Evolutionary conservation across 2,797 vertebrate species (phyloP).

Genomic region (Crocodylus rhombifer): DNA sequence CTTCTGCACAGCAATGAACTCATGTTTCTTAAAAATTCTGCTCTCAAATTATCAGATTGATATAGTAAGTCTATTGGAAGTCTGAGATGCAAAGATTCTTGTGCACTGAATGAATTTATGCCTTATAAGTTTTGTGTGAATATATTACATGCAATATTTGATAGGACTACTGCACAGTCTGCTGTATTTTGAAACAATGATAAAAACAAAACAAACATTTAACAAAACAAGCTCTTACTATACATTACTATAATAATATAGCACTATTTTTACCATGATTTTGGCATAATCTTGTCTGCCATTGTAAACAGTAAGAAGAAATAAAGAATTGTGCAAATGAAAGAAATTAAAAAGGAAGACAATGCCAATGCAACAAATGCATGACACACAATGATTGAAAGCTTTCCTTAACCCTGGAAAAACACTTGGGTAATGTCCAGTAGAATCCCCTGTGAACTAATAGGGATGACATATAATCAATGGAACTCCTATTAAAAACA

Average conservation of each 20-base stretch:
- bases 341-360: constrained; percentile 9
- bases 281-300: background rate
- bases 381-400: constrained; percentile 28
- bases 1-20: constrained; percentile 42
- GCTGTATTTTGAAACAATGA: constrained; percentile 43
- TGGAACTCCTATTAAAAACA: constrained; percentile 61
- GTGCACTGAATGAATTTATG: constrained; percentile 31
- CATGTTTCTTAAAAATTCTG: constrained; percentile 30
- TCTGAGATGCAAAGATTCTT: constrained; percentile 22
- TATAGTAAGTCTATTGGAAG: constrained; percentile 39
- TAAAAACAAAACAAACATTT: constrained; percentile 39
- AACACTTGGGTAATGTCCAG: constrained; percentile 52
- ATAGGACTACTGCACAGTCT: constrained; percentile 28
- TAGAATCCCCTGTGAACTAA: constrained; percentile 66
- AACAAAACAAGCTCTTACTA: constrained; percentile 18
- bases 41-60: constrained; percentile 55
- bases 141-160: constrained; percentile 38
- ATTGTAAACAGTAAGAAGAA: constrained; percentile 14
- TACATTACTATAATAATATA: background rate
- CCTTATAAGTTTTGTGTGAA: constrained; percentile 50
- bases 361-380: constrained; percentile 1
- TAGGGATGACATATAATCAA: constrained; percentile 71
- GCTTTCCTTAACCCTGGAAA: constrained; percentile 63
- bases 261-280: background rate
- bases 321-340: background rate